Percentiles rank a stretch among this genome's conserved stretches.
These are phyloP conservation scores for Riptortus pedestris DNA, from an alignment of 1,140 invertebrate genomes.

Conservation along the genomic window DNA sequence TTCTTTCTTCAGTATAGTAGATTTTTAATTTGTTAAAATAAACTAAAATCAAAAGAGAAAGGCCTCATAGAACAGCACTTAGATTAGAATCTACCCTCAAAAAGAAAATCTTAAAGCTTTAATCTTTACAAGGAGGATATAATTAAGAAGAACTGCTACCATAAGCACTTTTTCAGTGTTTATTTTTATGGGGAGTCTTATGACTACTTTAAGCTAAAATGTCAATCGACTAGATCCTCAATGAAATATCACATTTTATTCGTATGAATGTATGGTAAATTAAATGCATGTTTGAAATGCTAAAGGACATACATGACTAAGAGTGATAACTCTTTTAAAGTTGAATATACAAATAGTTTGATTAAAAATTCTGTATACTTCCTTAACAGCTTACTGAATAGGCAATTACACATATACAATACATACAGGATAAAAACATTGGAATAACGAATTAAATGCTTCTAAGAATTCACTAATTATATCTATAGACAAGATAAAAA, in stretches of 20 bases:
- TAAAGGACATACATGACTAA: not conserved
- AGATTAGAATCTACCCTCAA: too few species aligned
- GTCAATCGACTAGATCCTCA: slow-evolving; percentile 12
- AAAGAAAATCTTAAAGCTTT: too few species aligned
- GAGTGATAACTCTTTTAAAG: not conserved
- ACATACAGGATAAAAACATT: too few species aligned
- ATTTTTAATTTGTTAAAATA: too few species aligned
- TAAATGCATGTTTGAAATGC: slow-evolving; percentile 14
- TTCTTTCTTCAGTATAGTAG: too few species aligned
- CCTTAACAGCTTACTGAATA: not conserved
- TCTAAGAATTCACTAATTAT: too few species aligned
- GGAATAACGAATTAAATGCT: not conserved
- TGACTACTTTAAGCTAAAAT: slow-evolving; percentile 5
- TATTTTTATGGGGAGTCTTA: not conserved
- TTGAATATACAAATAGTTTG: slow-evolving; percentile 15
- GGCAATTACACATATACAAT: too few species aligned
- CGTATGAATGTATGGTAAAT: slow-evolving; percentile 11
- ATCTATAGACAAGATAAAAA: slow-evolving; percentile 9
- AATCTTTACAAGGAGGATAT: too few species aligned
- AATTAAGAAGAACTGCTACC: too few species aligned
- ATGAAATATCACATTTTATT: slow-evolving; percentile 13
- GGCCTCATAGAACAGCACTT: too few species aligned
- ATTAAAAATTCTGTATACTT: slow-evolving; percentile 9
- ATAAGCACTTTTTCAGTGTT: too few species aligned
- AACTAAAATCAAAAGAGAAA: too few species aligned